phyloP scores from a whole-genome alignment of 2,113 vertebrate genomes.

The Marcusenius ussheri region DNA sequence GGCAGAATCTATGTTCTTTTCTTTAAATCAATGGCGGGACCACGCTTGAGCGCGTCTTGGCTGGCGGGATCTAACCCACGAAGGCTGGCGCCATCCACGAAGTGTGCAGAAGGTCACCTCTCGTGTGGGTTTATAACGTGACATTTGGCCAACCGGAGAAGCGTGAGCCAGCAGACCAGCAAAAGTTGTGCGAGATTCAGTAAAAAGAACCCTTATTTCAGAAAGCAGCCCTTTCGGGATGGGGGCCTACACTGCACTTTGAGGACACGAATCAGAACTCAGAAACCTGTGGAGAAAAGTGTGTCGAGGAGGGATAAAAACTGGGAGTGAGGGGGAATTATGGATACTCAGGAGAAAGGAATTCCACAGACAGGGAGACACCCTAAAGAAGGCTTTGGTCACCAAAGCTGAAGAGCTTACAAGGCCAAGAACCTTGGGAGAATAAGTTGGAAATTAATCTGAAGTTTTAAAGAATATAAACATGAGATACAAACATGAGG shows the following conservation, averaged over 20 bases:
- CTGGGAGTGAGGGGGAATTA: neutral
- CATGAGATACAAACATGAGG: neutral
- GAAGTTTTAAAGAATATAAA: neutral
- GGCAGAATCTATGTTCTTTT: conserved; percentile 76
- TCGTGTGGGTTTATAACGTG: neutral
- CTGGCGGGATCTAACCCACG: neutral
- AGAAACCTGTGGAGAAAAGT: neutral
- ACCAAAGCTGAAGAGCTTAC: neutral
- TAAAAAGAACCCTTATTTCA: neutral
- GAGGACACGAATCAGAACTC: neutral
- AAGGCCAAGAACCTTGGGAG: neutral
- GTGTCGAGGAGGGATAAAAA: neutral
- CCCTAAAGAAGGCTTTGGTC: neutral
- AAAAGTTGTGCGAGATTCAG: neutral
- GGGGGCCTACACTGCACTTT: neutral
- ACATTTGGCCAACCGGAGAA: neutral
- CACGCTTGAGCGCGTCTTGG: conserved; percentile 43
- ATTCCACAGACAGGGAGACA: neutral
- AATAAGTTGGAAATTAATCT: neutral
- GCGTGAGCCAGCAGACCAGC: neutral
- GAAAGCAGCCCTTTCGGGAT: neutral
- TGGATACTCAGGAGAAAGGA: neutral
- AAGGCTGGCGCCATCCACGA: neutral
- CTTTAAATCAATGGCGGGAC: conserved; percentile 87
- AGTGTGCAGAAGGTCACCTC: neutral